Base-by-base conservation (phyloP, 2,888 invertebrate genomes). In the Laothoe populi region DNA sequence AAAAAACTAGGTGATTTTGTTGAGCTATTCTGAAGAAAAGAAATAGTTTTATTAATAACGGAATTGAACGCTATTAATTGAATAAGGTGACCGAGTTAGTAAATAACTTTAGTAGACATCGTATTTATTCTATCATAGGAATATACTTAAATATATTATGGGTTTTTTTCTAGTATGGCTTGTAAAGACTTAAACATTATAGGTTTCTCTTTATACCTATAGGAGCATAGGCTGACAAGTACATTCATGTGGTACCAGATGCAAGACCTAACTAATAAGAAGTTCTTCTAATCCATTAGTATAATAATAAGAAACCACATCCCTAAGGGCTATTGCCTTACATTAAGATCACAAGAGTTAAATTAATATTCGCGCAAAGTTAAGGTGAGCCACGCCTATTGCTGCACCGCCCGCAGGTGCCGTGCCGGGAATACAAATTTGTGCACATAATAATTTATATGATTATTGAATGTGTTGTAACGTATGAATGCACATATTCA, bases 311-410 rank as follows among this genome's bases (percentile, higher is more conserved):
- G 19, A 19, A 19, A 11, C 53, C 4, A 4, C 35, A 4, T 53
- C 53, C 53, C 53, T 35, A 31, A 35, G 53, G 53, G 35, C 53
- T 53, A 35, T 53, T 19, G 35, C 53, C 19, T 53, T 53, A 53
- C 19, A 53, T 53, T 53, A 35, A 53, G 53, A 53, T 53, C 53
- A 53, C 53, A 53, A 53, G 35, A 35, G 35, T 35, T 35, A 53
- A 53, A 35, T 53, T 53, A 53, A 53, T 31, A 53, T 53, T 53
- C 53, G 53, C 35, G 53, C 35, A 35, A 53, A 53, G 53, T 53
- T 53, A 31, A 11, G 16, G 31, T 53, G 49, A 16, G 35, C 53
- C 53, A 31, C 53, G 53, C 53, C 53, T 31, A 16, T 2, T 19
- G 16, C 8, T 10, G 53, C 53, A 35, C 35, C 53, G 53, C 53